Base-by-base conservation (phyloP, 2,797 vertebrate genomes). In the Ctenosaura bakeri region DNA sequence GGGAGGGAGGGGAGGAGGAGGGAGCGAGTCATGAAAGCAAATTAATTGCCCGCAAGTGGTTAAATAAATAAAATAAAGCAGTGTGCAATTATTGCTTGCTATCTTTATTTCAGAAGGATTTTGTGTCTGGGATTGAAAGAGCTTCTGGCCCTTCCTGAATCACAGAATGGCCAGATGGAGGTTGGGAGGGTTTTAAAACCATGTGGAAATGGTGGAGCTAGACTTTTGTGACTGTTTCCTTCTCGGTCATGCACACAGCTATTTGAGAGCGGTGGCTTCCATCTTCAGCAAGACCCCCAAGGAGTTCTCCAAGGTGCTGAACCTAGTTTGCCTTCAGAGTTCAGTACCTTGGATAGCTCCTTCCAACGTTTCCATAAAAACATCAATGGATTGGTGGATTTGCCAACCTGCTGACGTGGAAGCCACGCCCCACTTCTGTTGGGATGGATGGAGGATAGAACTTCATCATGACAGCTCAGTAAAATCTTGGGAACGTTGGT, bases 1-100 rank as follows among this genome's bases (percentile, higher is more conserved):
- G 42, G 59, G n/a, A 94, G 89, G 86, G 90, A 83, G 85, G 96
- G 95, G 95, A 83, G 89, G 96, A 94, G 89, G 96, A 95, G 95
- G 94, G 91, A 90, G 91, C 87, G 62, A 64, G 96, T 95, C 93
- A 92, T 78, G 90, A 95, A 92, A 87, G 94, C 94, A 95, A 95
- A 97, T 94, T 95, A 96, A 97, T 96, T 92, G 95, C 93, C 6
- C 26, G 79, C 0, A 71, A 95, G 94, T 93, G 95, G 93, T 96
- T 96, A 96, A 95, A 95, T 89, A 96, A 95, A 95, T 90, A 90
- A 94, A 93, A 62, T 78, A 94, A 93, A 94, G 89, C 92, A 6
- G 85, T 24, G 85, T 66, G 52, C 94, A 16, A 52, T 93, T 83
- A 79, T 66, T 69, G 93, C 91, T 96, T 18, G 1, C 96, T 92